These are phyloP conservation scores for Nowickia ferox DNA, from an alignment of 2,888 invertebrate genomes.

Conservation along the genomic window DNA sequence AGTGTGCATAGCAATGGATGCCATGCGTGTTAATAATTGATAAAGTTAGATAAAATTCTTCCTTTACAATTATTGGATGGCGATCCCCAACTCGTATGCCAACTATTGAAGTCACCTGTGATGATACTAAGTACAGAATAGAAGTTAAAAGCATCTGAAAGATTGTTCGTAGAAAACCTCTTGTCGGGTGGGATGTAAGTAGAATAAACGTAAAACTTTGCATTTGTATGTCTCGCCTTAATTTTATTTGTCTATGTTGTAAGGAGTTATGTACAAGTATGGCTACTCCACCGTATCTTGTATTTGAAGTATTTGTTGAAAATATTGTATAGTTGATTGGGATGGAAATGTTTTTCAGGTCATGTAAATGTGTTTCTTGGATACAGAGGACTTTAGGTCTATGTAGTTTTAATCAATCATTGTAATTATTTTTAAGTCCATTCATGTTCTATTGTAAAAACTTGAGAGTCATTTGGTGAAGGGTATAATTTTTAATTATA, in stretches of 20 bases:
- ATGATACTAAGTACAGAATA: too few relatives aligned
- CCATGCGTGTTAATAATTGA: too few relatives aligned
- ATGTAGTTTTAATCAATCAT: slow-evolving; percentile 49
- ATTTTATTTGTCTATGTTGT: background rate
- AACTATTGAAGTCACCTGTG: too few relatives aligned
- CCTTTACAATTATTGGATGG: too few relatives aligned
- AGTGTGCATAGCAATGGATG: too few relatives aligned
- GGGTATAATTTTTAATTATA: too few relatives aligned
- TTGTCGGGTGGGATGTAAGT: too few relatives aligned
- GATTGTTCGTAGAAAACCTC: too few relatives aligned
- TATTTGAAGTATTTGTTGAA: slow-evolving; percentile 7
- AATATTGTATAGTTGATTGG: slow-evolving; percentile 55
- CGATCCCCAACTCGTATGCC: too few relatives aligned
- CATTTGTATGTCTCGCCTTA: too few relatives aligned
- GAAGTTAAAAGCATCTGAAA: too few relatives aligned
- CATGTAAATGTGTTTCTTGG: slow-evolving; percentile 68
- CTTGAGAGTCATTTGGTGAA: slow-evolving; percentile 13
- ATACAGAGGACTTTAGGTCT: slow-evolving; percentile 56
- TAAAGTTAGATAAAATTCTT: too few relatives aligned
- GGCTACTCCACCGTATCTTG: slow-evolving; percentile 32
- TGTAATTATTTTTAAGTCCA: slow-evolving; percentile 54
- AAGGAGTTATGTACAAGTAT: slow-evolving; percentile 57
- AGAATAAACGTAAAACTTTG: background rate
- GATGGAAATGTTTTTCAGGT: slow-evolving; percentile 22
- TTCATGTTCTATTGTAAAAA: slow-evolving; percentile 69